Evolutionary conservation across 2,888 invertebrate species (phyloP), one percentile per base, ranked within the genome.

Genomic region (Acleris laterana): DNA sequence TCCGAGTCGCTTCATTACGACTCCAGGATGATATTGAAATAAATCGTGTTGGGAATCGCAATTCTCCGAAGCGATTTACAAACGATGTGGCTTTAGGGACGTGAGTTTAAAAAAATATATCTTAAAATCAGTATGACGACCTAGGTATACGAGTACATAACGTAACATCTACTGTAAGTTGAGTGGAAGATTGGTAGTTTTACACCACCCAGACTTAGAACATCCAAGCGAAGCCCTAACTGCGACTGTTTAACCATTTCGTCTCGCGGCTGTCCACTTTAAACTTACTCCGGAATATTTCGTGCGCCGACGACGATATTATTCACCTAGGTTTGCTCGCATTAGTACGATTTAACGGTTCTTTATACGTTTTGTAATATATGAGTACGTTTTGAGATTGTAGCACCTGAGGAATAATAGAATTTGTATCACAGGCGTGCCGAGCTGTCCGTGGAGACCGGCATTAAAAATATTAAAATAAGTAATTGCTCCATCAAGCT

Each of bases 391-490:
- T 11, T 48, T 32, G 16, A 48, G 32, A 19, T 62, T 46, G 20
- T 6, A 38, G 16, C 49, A 38, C 19, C 46, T 62, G 44, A 53
- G 48, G 48, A 79, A 84, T 81, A 79, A 80, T 72, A 77, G 71
- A 74, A 76, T 77, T 79, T 81, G 80, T 78, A 77, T 82, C 76
- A 79, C 77, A 76, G 76, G 76, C 77, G 80, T 82, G 81, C 82
- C 77, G 77, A 76, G 77, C 74, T 73, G 76, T 76, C 71, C 77
- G 76, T 72, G 74, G 79, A 79, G 84, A 80, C 77, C 71, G 80
- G 83, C 81, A 86, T 88, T 88, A 86, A 89, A 88, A 87, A 88
- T 89, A 87, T 88, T 87, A 88, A 87, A 89, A 86, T 88, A 88
- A 87, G 88, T 89, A 87, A 91, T 90, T 89, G 87, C 83, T 85